phyloP scores from a whole-genome alignment of 2,797 vertebrate genomes.

The Halcyon leucocephala region DNA sequence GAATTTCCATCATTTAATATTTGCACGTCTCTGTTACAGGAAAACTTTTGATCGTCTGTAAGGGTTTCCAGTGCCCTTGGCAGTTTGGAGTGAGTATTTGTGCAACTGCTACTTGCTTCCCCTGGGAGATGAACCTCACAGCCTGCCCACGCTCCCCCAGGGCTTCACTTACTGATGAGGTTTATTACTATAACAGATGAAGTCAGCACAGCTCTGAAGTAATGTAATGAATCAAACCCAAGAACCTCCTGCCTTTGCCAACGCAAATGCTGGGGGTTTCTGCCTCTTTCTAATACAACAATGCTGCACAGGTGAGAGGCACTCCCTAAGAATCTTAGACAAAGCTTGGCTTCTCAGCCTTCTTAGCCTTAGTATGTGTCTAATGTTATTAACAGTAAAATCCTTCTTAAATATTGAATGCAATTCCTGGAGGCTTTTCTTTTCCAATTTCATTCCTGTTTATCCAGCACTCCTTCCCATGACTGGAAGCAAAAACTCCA shows the following conservation, averaged over 20 bases:
- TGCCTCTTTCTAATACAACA: not conserved
- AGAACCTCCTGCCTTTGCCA: not conserved
- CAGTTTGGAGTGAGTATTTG: not conserved
- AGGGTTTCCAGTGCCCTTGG: not conserved
- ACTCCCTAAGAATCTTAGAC: not conserved
- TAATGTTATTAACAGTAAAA: not conserved
- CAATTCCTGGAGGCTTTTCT: not conserved
- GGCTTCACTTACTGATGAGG: not conserved
- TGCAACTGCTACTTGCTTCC: not conserved
- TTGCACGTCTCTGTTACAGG: not conserved
- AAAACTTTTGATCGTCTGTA: not conserved
- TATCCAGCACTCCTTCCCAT: not conserved
- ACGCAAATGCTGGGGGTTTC: not conserved
- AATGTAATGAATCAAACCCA: not conserved
- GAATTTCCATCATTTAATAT: not conserved
- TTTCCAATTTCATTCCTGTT: not conserved
- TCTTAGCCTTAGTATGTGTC: not conserved
- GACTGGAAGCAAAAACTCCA: not conserved
- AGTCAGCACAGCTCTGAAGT: not conserved
- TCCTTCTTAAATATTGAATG: slow-evolving; percentile 28
- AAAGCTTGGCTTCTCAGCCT: not conserved
- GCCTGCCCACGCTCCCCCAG: not conserved
- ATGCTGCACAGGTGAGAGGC: not conserved
- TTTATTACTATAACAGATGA: not conserved
- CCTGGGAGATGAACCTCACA: not conserved